Percentiles rank a stretch among this genome's conserved stretches.
These are phyloP conservation scores for Acanthopleura granulata DNA, from an alignment of 2,888 invertebrate species.

Conservation along the genomic window DNA sequence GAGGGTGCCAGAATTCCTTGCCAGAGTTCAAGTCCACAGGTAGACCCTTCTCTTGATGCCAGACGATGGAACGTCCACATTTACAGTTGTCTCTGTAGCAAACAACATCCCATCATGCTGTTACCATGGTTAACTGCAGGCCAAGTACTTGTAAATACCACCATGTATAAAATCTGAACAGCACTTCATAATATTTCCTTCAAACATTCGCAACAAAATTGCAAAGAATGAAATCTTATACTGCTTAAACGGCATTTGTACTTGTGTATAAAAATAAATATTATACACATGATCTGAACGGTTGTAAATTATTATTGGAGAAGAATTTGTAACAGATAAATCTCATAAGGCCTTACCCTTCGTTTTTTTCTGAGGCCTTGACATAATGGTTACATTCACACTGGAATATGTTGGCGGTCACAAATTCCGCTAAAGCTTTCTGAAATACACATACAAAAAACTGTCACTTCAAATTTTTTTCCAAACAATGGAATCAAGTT, in stretches of 20 bases:
- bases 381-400: conserved; percentile 42
- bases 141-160: no score
- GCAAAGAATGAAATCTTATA: no score
- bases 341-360: conserved; percentile 35
- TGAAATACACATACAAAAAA: conserved; percentile 2
- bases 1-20: conserved; percentile 43
- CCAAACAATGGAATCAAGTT: no score
- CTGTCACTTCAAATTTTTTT: no score
- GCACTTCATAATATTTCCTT: no score
- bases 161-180: no score
- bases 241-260: no score
- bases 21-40: not conserved
- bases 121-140: no score
- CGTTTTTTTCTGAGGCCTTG: conserved; percentile 27
- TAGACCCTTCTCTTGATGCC: conserved; percentile 35
- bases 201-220: no score
- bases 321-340: conserved; percentile 6
- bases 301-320: no score
- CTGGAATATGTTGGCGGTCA: conserved; percentile 34
- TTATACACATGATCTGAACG: no score
- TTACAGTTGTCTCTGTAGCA: conserved; percentile 30
- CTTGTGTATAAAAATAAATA: no score
- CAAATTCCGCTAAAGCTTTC: conserved; percentile 29
- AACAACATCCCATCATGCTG: not conserved
- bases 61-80: conserved; percentile 45